Conservation (phyloP, 1,140 invertebrate genomes). For the Drosophila seguyi region DNA sequence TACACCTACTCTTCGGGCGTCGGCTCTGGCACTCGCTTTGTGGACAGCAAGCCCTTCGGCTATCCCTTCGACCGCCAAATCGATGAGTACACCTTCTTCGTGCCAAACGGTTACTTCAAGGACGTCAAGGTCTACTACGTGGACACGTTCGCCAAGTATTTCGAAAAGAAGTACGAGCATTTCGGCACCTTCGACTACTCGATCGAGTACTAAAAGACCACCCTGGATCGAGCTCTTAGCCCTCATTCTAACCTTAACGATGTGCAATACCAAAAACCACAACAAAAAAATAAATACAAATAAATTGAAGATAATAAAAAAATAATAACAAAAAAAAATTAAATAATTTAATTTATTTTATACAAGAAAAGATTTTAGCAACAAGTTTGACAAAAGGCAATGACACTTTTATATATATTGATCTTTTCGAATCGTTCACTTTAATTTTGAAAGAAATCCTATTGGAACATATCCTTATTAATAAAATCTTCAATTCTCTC, state of each 20-base stretch:
- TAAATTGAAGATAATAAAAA: conserved; percentile 26
- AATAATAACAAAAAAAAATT: no score
- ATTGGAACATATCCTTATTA: no score
- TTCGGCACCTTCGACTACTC: conserved; percentile 74
- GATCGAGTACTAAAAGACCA: conserved; percentile 41
- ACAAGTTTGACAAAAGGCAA: not conserved
- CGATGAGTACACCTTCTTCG: conserved; percentile 82
- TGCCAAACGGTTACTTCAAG: conserved; percentile 82
- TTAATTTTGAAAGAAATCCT: no score
- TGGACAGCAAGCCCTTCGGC: conserved; percentile 77
- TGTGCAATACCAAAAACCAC: conserved; percentile 34
- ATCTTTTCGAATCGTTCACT: no score
- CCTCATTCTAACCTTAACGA: conserved; percentile 29
- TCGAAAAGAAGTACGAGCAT: conserved; percentile 64
- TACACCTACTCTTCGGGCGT: conserved; percentile 67
- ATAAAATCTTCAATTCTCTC: no score
- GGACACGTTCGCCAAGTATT: conserved; percentile 85
- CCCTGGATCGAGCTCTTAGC: conserved; percentile 39
- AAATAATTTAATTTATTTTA: not conserved
- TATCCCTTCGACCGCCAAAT: conserved; percentile 85
- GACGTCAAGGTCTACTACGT: conserved; percentile 85
- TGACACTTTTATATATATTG: no score
- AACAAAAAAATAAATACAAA: conserved; percentile 5
- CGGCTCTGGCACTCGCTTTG: conserved; percentile 70
- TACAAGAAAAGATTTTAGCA: not conserved